Evolutionary conservation across 2,888 invertebrate genomes (phyloP).

Genomic region (Cephus pygmeus): DNA sequence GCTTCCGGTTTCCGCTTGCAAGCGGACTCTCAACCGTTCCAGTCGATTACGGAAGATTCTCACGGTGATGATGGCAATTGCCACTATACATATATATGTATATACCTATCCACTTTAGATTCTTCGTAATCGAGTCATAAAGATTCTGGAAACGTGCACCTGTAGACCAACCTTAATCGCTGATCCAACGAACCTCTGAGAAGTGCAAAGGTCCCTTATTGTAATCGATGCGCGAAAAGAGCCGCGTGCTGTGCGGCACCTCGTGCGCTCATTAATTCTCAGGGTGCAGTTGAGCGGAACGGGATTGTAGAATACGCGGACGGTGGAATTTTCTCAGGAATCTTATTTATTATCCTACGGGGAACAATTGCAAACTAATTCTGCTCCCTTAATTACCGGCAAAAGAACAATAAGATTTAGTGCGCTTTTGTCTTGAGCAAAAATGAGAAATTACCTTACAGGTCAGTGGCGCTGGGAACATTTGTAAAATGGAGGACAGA

Average conservation of each 20-base stretch:
- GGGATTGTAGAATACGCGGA: slow-evolving; percentile 48
- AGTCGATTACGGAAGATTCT: not conserved
- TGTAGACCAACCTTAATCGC: not conserved
- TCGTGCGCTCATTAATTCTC: slow-evolving; percentile 50
- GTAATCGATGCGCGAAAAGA: slow-evolving; percentile 12
- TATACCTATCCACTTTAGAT: not conserved
- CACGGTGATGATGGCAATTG: not conserved
- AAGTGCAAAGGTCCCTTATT: slow-evolving; percentile 23
- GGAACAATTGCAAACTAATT: slow-evolving; percentile 65
- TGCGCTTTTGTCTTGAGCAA: slow-evolving; percentile 61
- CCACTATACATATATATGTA: not conserved
- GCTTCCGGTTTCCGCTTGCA: not conserved
- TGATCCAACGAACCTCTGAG: not conserved
- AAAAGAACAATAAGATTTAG: slow-evolving; percentile 65
- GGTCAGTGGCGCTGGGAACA: slow-evolving; percentile 52
- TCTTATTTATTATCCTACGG: slow-evolving; percentile 61
- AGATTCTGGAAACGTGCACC: not conserved
- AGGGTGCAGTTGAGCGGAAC: slow-evolving; percentile 51
- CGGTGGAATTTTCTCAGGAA: slow-evolving; percentile 59
- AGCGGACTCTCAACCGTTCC: not conserved
- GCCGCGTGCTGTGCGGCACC: not conserved
- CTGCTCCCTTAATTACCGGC: slow-evolving; percentile 63
- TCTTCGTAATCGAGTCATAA: not conserved
- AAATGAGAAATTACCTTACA: slow-evolving; percentile 63
- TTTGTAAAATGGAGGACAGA: slow-evolving; percentile 37